Conservation (phyloP, 1,140 invertebrate species). For the Linepithema humile region DNA sequence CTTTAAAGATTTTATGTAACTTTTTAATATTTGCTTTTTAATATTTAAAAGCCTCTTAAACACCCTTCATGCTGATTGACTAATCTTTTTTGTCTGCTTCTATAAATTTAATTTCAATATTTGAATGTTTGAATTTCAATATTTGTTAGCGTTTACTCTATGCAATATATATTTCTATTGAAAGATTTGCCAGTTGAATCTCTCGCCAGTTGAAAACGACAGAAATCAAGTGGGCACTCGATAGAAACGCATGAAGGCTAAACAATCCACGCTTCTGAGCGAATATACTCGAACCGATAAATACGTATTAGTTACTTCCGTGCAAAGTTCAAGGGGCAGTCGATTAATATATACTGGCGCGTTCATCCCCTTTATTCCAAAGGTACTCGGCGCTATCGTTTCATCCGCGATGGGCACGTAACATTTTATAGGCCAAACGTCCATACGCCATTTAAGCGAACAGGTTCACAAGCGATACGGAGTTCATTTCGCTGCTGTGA, state of each 20-base stretch:
- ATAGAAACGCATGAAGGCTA: conserved; percentile 4
- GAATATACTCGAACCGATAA: conserved; percentile 53
- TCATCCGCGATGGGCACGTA: conserved; percentile 38
- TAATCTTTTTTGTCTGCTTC: neutral
- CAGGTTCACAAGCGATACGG: neutral
- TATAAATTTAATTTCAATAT: neutral
- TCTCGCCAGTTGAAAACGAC: neutral
- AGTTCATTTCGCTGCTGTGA: conserved; percentile 23
- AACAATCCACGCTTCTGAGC: neutral
- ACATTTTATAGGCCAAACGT: conserved; percentile 54
- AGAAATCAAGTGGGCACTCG: neutral
- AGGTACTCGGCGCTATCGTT: conserved; percentile 36
- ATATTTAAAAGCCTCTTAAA: too few species aligned
- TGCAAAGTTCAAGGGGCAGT: conserved; percentile 71
- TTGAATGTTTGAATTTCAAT: neutral
- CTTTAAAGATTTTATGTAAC: neutral
- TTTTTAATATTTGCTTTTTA: neutral
- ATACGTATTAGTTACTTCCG: conserved; percentile 62
- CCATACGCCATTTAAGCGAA: conserved; percentile 25
- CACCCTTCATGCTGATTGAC: too few species aligned
- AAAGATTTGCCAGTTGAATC: neutral
- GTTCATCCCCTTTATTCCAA: conserved; percentile 56
- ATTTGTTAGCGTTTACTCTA: neutral
- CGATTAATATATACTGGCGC: conserved; percentile 66
- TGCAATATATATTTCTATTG: neutral